Percentiles rank a stretch among this genome's conserved stretches.
These are phyloP conservation scores for Bathynomus jamesi DNA, from an alignment of 1,140 invertebrate species.

Conservation along the genomic window DNA sequence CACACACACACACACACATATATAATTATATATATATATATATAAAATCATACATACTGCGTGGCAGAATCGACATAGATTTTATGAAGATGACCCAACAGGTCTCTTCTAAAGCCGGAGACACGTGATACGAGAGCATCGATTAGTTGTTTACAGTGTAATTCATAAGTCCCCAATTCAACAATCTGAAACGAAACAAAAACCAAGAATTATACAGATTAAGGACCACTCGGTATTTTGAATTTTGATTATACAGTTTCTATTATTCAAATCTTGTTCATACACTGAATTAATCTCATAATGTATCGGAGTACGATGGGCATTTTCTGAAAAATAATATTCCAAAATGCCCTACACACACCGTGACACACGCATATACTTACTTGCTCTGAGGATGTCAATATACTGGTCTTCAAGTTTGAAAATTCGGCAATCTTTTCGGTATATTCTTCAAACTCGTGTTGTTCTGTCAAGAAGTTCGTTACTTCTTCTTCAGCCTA, in stretches of 20 bases:
- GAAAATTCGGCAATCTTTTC: slow-evolving; percentile 35
- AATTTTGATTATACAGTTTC: too few relatives aligned
- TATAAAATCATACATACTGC: slow-evolving; percentile 53
- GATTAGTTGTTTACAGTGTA: slow-evolving; percentile 74
- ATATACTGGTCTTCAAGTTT: slow-evolving; percentile 30
- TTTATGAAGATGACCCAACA: slow-evolving; percentile 63
- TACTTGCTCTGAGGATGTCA: slow-evolving; percentile 41
- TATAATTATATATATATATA: background rate
- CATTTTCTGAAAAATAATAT: too few relatives aligned
- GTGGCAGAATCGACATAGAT: slow-evolving; percentile 71
- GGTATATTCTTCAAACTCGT: slow-evolving; percentile 54
- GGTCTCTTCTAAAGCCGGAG: slow-evolving; percentile 57
- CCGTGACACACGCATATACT: slow-evolving; percentile 54
- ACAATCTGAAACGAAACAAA: slow-evolving; percentile 57
- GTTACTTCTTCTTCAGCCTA: slow-evolving; percentile 53
- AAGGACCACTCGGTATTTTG: too few relatives aligned
- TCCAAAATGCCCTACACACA: too few relatives aligned
- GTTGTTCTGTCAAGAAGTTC: slow-evolving; percentile 57
- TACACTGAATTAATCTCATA: too few relatives aligned
- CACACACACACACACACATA: background rate
- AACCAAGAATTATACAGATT: slow-evolving; percentile 46
- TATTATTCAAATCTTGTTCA: too few relatives aligned
- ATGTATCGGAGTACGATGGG: too few relatives aligned
- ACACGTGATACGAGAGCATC: slow-evolving; percentile 59
- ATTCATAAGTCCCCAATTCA: slow-evolving; percentile 73